A percentile compares a stretch with the other conserved stretches of the same genome.
phyloP scores from a whole-genome alignment of 2,113 vertebrate species.

The Lepisosteus osseus region DNA sequence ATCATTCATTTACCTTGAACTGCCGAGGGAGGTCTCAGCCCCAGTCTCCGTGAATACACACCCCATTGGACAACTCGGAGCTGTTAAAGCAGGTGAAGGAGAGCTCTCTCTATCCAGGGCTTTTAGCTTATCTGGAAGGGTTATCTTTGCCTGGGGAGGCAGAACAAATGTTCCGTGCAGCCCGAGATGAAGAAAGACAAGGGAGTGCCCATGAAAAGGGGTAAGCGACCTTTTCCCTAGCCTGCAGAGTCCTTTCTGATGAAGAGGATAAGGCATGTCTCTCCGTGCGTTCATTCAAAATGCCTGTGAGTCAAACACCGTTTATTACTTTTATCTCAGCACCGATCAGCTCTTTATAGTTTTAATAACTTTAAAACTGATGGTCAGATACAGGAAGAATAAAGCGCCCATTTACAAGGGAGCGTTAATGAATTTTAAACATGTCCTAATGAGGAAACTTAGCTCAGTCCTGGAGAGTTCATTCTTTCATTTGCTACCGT shows the following conservation, averaged over 20 bases:
- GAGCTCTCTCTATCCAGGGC: background rate
- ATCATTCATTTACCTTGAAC: background rate
- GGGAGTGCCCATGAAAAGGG: background rate
- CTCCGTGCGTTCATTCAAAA: background rate
- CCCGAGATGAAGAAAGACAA: background rate
- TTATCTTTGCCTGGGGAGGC: background rate
- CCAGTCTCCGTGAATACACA: background rate
- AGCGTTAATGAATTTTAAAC: background rate
- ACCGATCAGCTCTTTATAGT: background rate
- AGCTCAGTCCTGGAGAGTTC: background rate
- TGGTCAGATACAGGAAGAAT: background rate
- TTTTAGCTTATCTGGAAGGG: background rate
- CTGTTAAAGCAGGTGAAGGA: background rate
- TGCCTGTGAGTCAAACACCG: background rate
- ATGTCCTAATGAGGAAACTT: background rate
- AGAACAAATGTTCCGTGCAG: slow-evolving; percentile 1
- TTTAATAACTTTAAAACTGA: background rate
- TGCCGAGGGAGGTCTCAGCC: background rate
- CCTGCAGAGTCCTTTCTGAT: background rate
- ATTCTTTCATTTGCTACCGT: background rate
- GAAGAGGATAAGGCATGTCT: slow-evolving; percentile 11
- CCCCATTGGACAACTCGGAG: background rate
- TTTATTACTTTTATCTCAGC: background rate
- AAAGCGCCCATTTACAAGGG: background rate
- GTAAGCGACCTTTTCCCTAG: background rate